These are phyloP conservation scores for Sarcophaga caerulescens DNA, from an alignment of 2,888 invertebrate genomes.

Conservation along the genomic window DNA sequence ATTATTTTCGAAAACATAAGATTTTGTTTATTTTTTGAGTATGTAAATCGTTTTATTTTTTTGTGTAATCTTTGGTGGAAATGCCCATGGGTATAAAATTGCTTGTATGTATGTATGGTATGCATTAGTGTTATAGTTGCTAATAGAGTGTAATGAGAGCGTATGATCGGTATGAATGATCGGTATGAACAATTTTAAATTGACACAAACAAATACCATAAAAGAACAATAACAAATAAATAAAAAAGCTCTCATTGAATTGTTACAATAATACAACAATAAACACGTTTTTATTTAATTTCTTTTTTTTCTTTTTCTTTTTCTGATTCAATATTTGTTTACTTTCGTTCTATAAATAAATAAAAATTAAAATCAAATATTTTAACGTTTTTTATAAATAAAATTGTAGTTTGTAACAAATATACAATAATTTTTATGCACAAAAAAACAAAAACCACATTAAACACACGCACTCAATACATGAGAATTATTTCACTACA, in stretches of 20 bases:
- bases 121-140: not conserved
- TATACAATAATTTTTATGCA: not conserved
- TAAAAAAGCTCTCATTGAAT: slow-evolving; percentile 22
- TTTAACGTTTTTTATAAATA: slow-evolving; percentile 31
- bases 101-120: not conserved
- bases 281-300: slow-evolving; percentile 9
- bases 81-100: not conserved
- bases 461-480: not conserved
- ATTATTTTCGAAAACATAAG: too few relatives aligned
- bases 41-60: too few relatives aligned
- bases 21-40: too few relatives aligned
- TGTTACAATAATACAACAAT: slow-evolving; percentile 16
- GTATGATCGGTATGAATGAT: not conserved
- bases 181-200: slow-evolving; percentile 23
- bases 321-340: not conserved
- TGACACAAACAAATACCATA: slow-evolving; percentile 24
- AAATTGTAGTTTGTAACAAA: slow-evolving; percentile 3
- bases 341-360: slow-evolving; percentile 31
- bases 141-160: not conserved
- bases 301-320: not conserved
- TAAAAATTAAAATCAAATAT: slow-evolving; percentile 42
- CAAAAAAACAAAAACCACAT: not conserved
- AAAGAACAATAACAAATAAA: slow-evolving; percentile 22
- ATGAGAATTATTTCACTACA: not conserved
- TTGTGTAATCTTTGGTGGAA: not conserved